Conservation (phyloP, 2,888 invertebrate genomes). For the Chrysolina haemoptera region DNA sequence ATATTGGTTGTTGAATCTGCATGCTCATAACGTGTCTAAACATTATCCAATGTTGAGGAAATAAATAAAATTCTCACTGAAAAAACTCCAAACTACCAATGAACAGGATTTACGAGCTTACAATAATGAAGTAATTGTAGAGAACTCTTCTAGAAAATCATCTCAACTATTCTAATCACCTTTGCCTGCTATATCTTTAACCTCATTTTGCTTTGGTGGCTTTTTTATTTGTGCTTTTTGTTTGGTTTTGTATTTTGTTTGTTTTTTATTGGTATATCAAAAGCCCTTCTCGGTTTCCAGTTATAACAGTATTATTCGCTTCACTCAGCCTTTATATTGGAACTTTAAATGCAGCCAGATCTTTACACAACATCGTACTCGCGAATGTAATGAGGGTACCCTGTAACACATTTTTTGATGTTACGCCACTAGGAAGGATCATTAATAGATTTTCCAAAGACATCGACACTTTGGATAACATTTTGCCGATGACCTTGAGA, state of each 20-base stretch:
- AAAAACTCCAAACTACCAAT: not conserved
- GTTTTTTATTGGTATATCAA: slow-evolving; percentile 24
- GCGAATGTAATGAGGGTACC: slow-evolving; percentile 78
- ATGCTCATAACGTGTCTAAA: not conserved
- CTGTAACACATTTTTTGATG: slow-evolving; percentile 83
- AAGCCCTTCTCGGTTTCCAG: slow-evolving; percentile 67
- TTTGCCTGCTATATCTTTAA: slow-evolving; percentile 22
- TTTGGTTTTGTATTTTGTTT: slow-evolving; percentile 30
- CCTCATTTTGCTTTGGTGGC: slow-evolving; percentile 27
- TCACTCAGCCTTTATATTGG: slow-evolving; percentile 79
- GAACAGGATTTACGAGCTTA: not conserved
- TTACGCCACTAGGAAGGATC: slow-evolving; percentile 85
- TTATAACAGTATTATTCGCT: slow-evolving; percentile 77
- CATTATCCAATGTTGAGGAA: no score
- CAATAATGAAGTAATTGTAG: not conserved
- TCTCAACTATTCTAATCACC: slow-evolving; percentile 33
- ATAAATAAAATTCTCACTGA: no score
- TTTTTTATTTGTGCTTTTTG: slow-evolving; percentile 18
- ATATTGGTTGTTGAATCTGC: slow-evolving; percentile 19
- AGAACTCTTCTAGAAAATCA: slow-evolving; percentile 38
- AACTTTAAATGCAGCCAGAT: slow-evolving; percentile 75
- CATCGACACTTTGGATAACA: slow-evolving; percentile 80
- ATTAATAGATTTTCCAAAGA: slow-evolving; percentile 86
- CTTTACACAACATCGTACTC: slow-evolving; percentile 78
- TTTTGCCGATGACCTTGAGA: slow-evolving; percentile 80